A percentile compares a stretch with the other conserved stretches of the same genome.
Conservation (phyloP, 2,113 vertebrate species). For the Chascanopsetta lugubris region DNA sequence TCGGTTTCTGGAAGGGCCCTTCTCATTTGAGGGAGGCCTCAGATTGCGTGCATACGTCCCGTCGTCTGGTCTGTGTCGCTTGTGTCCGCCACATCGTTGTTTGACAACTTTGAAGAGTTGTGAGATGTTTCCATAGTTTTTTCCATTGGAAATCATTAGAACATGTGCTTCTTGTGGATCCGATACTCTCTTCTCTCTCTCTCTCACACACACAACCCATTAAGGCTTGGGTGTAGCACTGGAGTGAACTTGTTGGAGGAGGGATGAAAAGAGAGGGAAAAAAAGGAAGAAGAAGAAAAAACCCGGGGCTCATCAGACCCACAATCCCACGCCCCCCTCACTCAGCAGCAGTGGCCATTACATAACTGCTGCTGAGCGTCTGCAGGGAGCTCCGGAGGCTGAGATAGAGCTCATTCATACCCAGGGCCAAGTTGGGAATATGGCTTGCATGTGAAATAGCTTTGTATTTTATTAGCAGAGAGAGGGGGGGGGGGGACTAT, state of each 20-base stretch:
- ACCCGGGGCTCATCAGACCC: conserved; percentile 32
- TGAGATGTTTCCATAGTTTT: neutral
- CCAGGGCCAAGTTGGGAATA: neutral
- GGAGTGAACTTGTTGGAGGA: conserved; percentile 25
- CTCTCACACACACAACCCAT: conserved; percentile 3
- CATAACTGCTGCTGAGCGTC: conserved; percentile 51
- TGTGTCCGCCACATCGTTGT: too few species aligned
- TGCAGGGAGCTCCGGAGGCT: conserved; percentile 35
- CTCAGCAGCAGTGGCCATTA: conserved; percentile 42
- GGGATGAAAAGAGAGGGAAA: neutral
- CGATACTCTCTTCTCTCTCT: too few species aligned
- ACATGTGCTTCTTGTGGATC: neutral
- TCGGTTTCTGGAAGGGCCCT: neutral
- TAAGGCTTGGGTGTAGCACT: conserved; percentile 11
- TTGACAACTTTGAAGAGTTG: neutral
- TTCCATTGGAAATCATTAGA: too few species aligned
- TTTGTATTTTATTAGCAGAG: neutral
- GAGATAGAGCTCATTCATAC: conserved; percentile 48
- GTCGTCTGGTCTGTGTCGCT: too few species aligned
- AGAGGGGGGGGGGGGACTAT: neutral
- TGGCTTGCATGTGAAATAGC: neutral
- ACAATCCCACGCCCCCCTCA: conserved; percentile 50
- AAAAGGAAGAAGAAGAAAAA: neutral
- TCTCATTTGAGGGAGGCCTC: neutral
- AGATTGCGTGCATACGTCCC: too few species aligned